Base-by-base conservation (phyloP, 2,888 invertebrate genomes). In the Eugnorisma glareosa region DNA sequence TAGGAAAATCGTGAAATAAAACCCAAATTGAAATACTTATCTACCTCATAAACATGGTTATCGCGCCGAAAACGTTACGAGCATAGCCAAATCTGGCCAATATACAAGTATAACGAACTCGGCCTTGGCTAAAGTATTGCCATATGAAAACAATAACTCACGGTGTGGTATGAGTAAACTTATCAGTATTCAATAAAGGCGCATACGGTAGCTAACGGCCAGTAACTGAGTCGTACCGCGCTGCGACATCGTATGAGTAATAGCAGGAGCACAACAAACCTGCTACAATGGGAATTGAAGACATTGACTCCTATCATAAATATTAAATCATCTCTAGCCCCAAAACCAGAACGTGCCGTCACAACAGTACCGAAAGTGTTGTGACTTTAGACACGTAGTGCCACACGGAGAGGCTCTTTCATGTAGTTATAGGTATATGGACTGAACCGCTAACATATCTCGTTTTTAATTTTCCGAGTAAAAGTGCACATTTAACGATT, bases 131-230 rank as follows among this genome's bases (percentile, higher is more conserved):
- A 75, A 82, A 87, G 84, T 87, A 90, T 89, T 88, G 86, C 86
- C 86, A 85, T 89, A 88, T 84, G 83, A 90, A 90, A 90, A 91
- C 88, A 90, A 91, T 89, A 90, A 88, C 85, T 89, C 83, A 86
- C 88, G 82, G 75, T 87, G 82, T 73, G 77, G 83, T 86, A 90
- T 93, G 91, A 92, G 90, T 91, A 92, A 94, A 93, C 93, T 92
- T 93, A 94, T 94, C 92, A 94, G 93, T 94, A 94, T 94, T 93
- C 94, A 90, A 91, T 91, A 90, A 90, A 92, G 92, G 89, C 89
- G 82, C 91, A 90, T 86, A 90, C 91, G 87, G 91, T 92, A 90
- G 91, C 92, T 87, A 90, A 89, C 89, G 85, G 89, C 84, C 88
- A 89, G 69, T 85, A 88, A 88, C 89, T 84, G 84, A 88, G 87